Base-by-base conservation (phyloP, 2,797 vertebrate genomes). In the Schizopygopsis pylzovi region DNA sequence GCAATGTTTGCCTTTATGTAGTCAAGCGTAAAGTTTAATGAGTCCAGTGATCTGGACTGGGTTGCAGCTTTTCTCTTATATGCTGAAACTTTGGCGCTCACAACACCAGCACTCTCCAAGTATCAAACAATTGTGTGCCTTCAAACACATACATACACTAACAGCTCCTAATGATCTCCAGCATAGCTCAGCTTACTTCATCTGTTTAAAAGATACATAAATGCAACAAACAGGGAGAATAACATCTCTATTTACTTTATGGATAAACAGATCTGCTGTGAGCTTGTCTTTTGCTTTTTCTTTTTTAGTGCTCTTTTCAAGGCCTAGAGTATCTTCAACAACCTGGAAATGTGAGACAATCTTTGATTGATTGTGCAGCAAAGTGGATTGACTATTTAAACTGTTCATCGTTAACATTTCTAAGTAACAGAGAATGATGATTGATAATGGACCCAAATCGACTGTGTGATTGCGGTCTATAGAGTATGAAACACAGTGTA, bases 111-210 rank as follows among this genome's bases (percentile, higher is more conserved):
- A 68, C 33, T 72, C 20, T 79, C 83, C 4, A 20, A 79, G 76
- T 70, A 84, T 71, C 84, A 85, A 80, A 85, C 76, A 85, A 67
- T 79, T 61, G 41, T 78, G 63, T 71, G 65, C 67, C 47, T 56
- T 83, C 71, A 76, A 63, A 72, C 43, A 61, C 41, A 65, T 72
- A 71, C 20, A 85, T 41, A 72, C 41, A 73, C 67, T 73, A 85
- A 80, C 28, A 52, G 67, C 67, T 80, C 22, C 43, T 63, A 72
- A 80, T 85, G 77, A 85, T 79, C 43, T 80, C 77, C 67, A 72
- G 54, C 56, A 22, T 39, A 63, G 77, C 54, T 72, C 18, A 10
- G 77, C 54, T 85, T 59, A 49, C 20, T 80, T 85, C 16, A 13
- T 49, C 20, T 47, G 13, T 78, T 67, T 28, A 71, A 61, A 85